These are phyloP conservation scores for Noctua pronuba DNA, from an alignment of 2,888 invertebrate species.

Conservation along the genomic window DNA sequence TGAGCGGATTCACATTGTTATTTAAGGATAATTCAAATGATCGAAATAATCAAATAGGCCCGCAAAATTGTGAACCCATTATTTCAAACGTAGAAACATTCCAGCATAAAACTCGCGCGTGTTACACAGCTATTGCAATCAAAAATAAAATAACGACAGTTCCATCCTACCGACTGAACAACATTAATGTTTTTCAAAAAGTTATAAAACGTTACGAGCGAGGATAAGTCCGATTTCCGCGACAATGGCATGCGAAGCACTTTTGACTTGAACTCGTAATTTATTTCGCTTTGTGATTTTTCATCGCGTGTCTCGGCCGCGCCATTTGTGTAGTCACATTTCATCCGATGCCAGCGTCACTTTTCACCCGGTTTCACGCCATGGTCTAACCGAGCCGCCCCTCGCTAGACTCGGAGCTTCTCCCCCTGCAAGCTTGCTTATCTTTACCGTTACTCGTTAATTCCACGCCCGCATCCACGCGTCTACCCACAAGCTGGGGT, in stretches of 20 bases:
- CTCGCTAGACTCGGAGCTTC: constrained; percentile 8
- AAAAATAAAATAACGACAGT: constrained; percentile 57
- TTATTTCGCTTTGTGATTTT: constrained; percentile 82
- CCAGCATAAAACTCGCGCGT: constrained; percentile 35
- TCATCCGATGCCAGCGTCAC: constrained; percentile 70
- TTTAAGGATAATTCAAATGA: constrained; percentile 9
- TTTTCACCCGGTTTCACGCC: constrained; percentile 70
- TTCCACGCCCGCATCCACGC: constrained; percentile 71
- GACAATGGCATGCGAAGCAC: constrained; percentile 71
- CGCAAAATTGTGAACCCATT: constrained; percentile 30
- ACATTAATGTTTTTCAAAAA: constrained; percentile 57
- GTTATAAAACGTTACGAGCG: constrained; percentile 57
- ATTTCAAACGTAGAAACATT: constrained; percentile 39
- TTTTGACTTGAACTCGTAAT: constrained; percentile 76
- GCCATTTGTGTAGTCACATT: constrained; percentile 76
- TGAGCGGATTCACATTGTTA: not conserved
- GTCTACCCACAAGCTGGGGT: constrained; percentile 71
- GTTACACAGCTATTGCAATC: constrained; percentile 44
- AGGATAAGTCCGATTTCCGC: constrained; percentile 64
- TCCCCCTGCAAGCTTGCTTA: constrained; percentile 67
- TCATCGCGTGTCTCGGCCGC: constrained; percentile 75
- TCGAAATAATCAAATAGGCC: constrained; percentile 28
- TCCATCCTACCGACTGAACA: constrained; percentile 32
- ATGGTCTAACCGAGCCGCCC: constrained; percentile 45
- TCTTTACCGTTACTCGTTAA: constrained; percentile 74